Evolutionary conservation across 2,797 vertebrate genomes (phyloP).

Genomic region (Craterocephalus amniculus): DNA sequence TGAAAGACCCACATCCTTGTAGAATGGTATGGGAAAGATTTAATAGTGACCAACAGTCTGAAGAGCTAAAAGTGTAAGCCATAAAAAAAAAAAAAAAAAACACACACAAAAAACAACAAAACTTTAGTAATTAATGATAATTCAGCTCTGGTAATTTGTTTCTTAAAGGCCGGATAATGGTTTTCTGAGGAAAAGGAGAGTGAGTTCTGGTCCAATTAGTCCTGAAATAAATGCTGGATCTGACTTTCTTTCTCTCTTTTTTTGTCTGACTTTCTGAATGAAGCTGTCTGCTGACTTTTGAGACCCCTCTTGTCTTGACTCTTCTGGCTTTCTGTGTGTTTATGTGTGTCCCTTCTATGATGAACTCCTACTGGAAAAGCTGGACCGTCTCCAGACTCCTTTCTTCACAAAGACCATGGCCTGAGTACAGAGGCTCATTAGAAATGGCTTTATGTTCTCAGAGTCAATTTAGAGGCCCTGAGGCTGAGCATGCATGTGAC

Average conservation of each 20-base stretch:
- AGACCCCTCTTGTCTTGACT: constrained; percentile 40
- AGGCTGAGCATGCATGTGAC: constrained; percentile 23
- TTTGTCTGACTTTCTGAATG: constrained; percentile 58
- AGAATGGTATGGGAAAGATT: not conserved
- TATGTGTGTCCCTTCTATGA: constrained; percentile 33
- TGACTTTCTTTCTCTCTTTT: not conserved
- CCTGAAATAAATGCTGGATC: constrained; percentile 57
- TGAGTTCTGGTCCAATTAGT: constrained; percentile 60
- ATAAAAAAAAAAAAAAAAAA: not conserved
- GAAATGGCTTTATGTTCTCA: constrained; percentile 64
- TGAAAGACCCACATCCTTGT: not conserved
- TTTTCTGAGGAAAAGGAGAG: constrained; percentile 19
- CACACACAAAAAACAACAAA: not conserved
- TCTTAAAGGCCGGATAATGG: not conserved
- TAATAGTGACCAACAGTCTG: not conserved
- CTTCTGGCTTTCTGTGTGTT: constrained; percentile 30
- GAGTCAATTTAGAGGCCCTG: constrained; percentile 46
- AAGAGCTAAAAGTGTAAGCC: not conserved
- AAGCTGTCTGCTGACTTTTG: constrained; percentile 55
- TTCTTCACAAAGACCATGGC: constrained; percentile 38
- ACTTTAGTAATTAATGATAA: not conserved
- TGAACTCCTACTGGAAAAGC: constrained; percentile 48
- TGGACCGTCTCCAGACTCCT: constrained; percentile 67
- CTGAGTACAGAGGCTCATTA: constrained; percentile 63
- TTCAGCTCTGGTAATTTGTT: not conserved